These are phyloP conservation scores for Lepisosteus oculatus DNA, from an alignment of 2,113 vertebrate species.

Conservation along the genomic window DNA sequence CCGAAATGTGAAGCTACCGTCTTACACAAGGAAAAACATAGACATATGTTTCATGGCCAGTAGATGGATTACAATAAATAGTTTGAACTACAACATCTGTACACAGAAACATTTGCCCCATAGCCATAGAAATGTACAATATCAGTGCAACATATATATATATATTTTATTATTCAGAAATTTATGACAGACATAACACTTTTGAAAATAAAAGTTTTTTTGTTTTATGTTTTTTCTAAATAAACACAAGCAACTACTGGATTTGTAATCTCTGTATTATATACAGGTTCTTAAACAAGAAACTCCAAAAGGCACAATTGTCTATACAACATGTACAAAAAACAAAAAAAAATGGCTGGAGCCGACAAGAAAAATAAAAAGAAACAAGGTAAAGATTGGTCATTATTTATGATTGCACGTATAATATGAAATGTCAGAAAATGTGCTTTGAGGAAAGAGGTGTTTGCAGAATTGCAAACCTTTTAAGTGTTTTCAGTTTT, in stretches of 20 bases:
- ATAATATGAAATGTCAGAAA: conserved; percentile 87
- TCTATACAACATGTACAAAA: conserved; percentile 99
- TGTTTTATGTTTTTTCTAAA: conserved; percentile 60
- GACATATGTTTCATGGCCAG: conserved; percentile 87
- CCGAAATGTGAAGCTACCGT: conserved; percentile 91
- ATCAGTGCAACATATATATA: conserved; percentile 86
- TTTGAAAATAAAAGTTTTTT: conserved; percentile 64
- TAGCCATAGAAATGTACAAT: conserved; percentile 94
- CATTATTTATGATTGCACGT: conserved; percentile 94
- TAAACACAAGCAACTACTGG: conserved; percentile 88
- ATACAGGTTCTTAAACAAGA: conserved; percentile 92
- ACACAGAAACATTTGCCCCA: conserved; percentile 90
- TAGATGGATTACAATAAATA: conserved; percentile 98
- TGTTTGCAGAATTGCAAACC: conserved; percentile 75
- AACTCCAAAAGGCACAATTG: conserved; percentile 97
- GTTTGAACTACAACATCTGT: conserved; percentile 94
- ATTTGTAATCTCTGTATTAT: conserved; percentile 82
- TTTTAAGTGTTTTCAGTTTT: conserved; percentile 78
- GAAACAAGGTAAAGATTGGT: conserved; percentile 80
- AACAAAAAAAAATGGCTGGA: conserved; percentile 65
- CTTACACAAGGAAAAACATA: conserved; percentile 82
- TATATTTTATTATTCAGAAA: conserved; percentile 75
- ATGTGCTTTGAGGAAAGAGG: conserved; percentile 91
- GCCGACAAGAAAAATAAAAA: conserved; percentile 69
- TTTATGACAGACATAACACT: conserved; percentile 69